Evolutionary conservation across 2,113 vertebrate species (phyloP).

Genomic region (Pandion haliaetus): DNA sequence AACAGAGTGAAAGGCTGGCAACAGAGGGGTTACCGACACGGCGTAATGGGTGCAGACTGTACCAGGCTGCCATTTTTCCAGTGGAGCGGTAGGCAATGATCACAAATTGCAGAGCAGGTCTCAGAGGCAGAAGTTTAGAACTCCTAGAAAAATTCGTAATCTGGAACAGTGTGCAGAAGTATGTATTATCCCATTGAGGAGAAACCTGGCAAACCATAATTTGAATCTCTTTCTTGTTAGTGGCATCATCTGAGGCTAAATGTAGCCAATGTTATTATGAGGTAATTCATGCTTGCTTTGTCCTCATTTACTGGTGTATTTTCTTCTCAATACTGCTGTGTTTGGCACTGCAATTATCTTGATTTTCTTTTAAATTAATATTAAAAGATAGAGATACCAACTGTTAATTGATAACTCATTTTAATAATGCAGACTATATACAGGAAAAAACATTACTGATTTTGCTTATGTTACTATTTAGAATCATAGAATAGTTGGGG

Average conservation of each 20-base stretch:
- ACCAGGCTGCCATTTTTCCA: not conserved
- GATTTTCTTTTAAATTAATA: slow-evolving; percentile 61
- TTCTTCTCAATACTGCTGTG: not conserved
- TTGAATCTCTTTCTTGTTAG: not conserved
- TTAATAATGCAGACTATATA: slow-evolving; percentile 41
- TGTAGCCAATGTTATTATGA: not conserved
- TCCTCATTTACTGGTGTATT: not conserved
- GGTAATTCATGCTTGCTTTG: not conserved
- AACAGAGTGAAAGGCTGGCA: not conserved
- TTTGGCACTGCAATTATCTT: slow-evolving; percentile 51
- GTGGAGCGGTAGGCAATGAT: not conserved
- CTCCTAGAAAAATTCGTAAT: not conserved
- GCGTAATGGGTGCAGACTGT: not conserved
- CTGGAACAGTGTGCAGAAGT: not conserved
- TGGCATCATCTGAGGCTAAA: not conserved
- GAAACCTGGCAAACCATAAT: not conserved
- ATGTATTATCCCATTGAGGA: not conserved
- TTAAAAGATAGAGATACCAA: slow-evolving; percentile 65
- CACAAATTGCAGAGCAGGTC: not conserved
- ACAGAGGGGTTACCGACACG: accelerated
- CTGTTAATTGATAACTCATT: slow-evolving; percentile 63
- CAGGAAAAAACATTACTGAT: not conserved
- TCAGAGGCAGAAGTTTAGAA: not conserved
- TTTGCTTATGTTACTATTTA: accelerated
- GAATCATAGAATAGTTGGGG: not conserved